These are phyloP conservation scores for Peromyscus leucopus DNA, from an alignment of 2,113 vertebrate species.

Conservation along the genomic window DNA sequence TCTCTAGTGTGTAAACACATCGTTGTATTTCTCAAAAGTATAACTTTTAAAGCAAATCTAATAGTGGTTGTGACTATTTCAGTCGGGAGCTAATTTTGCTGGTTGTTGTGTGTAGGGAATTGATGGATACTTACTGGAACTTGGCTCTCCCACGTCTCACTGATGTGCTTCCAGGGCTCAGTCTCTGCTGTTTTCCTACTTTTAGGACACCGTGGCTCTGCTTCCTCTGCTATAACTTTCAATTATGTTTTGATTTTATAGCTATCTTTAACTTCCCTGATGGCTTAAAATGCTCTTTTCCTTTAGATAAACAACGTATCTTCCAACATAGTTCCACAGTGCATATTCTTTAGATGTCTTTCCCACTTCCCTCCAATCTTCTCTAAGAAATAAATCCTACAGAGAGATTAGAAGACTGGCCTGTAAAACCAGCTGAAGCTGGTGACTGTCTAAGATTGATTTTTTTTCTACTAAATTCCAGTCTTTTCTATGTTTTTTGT, in stretches of 20 bases:
- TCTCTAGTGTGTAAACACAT: neutral
- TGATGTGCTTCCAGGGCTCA: neutral
- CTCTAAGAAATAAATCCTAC: neutral
- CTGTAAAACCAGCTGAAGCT: neutral
- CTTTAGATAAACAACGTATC: slow-evolving; percentile 31
- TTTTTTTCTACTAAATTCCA: neutral
- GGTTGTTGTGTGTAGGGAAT: neutral
- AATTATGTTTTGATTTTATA: neutral
- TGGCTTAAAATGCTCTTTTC: neutral
- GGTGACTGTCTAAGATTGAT: neutral
- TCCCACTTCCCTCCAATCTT: neutral
- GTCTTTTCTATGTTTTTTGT: neutral
- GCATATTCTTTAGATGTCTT: neutral
- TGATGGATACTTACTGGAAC: neutral
- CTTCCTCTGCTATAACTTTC: neutral
- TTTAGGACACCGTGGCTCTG: neutral
- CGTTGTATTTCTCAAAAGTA: neutral
- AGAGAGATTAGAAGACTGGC: neutral
- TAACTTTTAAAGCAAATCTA: slow-evolving; percentile 31
- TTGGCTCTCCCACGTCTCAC: neutral
- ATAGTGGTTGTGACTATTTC: slow-evolving; percentile 1
- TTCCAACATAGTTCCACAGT: neutral
- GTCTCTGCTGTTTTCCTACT: neutral
- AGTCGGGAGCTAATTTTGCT: neutral
- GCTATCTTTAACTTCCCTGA: neutral